Base-by-base conservation (phyloP, 2,113 vertebrate species). In the Plestiodon gilberti region DNA sequence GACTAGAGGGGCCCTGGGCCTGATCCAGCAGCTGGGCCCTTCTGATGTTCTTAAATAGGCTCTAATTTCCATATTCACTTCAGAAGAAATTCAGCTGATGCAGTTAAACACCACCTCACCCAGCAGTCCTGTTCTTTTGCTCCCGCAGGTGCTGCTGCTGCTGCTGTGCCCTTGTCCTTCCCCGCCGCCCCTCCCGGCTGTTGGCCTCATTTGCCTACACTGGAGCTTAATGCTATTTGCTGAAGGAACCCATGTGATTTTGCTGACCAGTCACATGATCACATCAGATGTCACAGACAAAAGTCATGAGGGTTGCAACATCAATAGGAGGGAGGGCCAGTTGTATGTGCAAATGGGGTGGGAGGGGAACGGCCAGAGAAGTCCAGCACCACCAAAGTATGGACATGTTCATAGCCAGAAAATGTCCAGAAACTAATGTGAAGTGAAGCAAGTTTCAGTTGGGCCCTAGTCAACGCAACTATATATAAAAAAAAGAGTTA, bases 181-280 rank as follows among this genome's bases (percentile, higher is more conserved):
- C 10, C n/a, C n/a, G n/a, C n/a, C n/a, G n/a, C n/a, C 23, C 22
- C 3, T 14, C 10, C 2, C 6, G 6, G 18, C 23, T 25, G 3
- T 25, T 10, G 3, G 13, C 57, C 11, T 17, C 23, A 13, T 62
- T 6, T 23, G 13, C 77, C 33, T 11, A 38, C 55, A n/a, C 38
- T 15, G 0, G 11, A 14, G 10, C 28, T 43, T 9, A 40, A 59
- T 22, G 13, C 9, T 43, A 33, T 18, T 6, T 15, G 38, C 28
- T 11, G 14, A 23, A 30, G 65, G 3, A 1, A 3, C 10, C 65
- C n/a, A 35, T 8, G 1, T 23, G 14, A 28, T 69, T 82, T 22
- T 48, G 35, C 40, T 23, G 8, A 9, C 18, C 18, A 52, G 9
- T 57, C 17, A 17, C 10, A 1, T 33, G 48, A n/a, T 33, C 7